Evolutionary conservation across 1,140 invertebrate genomes (phyloP).

Genomic region (Cotesia vestalis): DNA sequence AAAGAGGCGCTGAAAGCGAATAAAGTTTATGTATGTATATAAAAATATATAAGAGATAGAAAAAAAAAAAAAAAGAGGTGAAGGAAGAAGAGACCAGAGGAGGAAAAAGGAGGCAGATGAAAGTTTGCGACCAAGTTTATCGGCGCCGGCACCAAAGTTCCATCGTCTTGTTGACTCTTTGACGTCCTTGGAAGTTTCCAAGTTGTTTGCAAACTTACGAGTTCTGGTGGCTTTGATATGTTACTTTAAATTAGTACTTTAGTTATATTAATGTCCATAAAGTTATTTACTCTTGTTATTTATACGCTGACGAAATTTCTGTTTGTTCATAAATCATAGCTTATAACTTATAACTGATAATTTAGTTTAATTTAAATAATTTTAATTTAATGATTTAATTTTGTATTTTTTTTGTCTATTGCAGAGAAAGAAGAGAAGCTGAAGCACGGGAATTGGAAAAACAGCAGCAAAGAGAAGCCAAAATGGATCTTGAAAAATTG

Average conservation of each 20-base stretch:
- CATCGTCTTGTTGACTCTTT: constrained; percentile 27
- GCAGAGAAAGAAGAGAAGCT: constrained; percentile 74
- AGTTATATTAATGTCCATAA: too few species aligned
- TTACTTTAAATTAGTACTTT: not conserved
- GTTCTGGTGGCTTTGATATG: not conserved
- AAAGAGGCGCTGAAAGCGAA: too few species aligned
- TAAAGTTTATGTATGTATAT: too few species aligned
- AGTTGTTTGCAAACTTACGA: constrained; percentile 4
- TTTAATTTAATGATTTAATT: too few species aligned
- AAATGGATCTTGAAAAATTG: constrained; percentile 68
- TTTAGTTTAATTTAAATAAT: too few species aligned
- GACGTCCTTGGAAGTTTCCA: constrained; percentile 30
- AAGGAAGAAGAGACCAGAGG: not conserved
- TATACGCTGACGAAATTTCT: too few species aligned
- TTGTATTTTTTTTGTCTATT: constrained; percentile 25
- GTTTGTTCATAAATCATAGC: too few species aligned
- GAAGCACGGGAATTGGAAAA: constrained; percentile 73
- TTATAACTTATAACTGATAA: too few species aligned
- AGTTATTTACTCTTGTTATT: too few species aligned
- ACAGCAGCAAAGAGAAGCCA: constrained; percentile 65
- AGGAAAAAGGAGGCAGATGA: constrained; percentile 1
- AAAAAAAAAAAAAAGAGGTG: not conserved
- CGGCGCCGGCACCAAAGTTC: constrained; percentile 12
- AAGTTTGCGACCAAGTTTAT: constrained; percentile 21
- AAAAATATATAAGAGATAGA: not conserved